These are phyloP conservation scores for Monochamus saltuarius DNA, from an alignment of 1,140 invertebrate genomes.

Conservation along the genomic window DNA sequence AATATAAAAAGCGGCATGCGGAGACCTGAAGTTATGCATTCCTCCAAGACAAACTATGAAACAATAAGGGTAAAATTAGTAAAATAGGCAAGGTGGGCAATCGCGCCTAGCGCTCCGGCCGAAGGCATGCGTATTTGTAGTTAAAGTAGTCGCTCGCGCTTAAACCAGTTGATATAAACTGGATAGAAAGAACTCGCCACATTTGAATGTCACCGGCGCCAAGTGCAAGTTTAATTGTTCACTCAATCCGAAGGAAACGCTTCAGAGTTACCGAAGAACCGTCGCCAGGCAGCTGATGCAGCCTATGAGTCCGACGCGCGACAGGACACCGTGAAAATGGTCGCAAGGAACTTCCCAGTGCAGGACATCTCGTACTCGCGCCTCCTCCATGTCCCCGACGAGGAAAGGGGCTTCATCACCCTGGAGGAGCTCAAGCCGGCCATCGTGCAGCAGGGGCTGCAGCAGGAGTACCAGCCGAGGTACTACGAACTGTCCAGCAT, in stretches of 20 bases:
- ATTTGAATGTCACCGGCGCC: constrained; percentile 20
- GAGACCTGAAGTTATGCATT: no score
- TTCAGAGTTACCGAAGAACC: no score
- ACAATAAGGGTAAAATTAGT: no score
- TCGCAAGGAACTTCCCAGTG: constrained; percentile 42
- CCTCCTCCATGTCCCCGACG: constrained; percentile 43
- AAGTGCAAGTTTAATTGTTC: constrained; percentile 1
- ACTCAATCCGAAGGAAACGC: no score
- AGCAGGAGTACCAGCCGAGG: constrained; percentile 39
- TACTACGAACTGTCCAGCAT: constrained; percentile 46
- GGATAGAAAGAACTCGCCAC: constrained; percentile 17
- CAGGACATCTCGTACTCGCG: constrained; percentile 46
- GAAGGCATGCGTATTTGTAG: constrained; percentile 21
- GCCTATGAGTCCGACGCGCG: no score
- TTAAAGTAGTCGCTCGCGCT: constrained; percentile 19
- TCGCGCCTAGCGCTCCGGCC: neutral
- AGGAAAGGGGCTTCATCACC: constrained; percentile 43
- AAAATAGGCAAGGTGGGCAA: no score
- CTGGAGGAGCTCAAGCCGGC: constrained; percentile 46
- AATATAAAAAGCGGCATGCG: no score
- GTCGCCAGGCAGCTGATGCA: no score
- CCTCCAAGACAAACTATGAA: no score
- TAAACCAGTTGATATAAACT: constrained; percentile 23
- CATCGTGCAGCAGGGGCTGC: constrained; percentile 34
- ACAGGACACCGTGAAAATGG: constrained; percentile 30